These are phyloP conservation scores for Marmota monax DNA, from an alignment of 2,113 vertebrate genomes.

Conservation along the genomic window DNA sequence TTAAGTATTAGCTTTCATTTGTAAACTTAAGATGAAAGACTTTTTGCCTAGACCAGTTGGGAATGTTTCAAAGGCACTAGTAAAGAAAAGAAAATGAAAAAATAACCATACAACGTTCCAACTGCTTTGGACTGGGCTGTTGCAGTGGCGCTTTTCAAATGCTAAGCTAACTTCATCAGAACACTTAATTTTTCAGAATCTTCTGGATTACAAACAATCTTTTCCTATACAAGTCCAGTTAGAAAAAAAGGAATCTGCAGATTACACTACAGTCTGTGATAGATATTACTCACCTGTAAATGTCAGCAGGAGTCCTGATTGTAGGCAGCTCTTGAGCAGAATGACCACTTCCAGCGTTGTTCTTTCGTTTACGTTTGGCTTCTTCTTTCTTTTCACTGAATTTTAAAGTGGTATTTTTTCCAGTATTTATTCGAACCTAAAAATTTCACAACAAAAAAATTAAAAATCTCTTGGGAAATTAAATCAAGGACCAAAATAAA, in stretches of 20 bases:
- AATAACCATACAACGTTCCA: neutral
- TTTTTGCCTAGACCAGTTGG: neutral
- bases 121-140: neutral
- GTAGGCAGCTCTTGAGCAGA: constrained; percentile 90
- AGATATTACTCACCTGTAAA: constrained; percentile 92
- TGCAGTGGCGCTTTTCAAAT: neutral
- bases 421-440: constrained; percentile 98
- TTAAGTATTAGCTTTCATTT: neutral
- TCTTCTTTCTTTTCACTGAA: constrained; percentile 98
- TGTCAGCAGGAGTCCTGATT: constrained; percentile 94
- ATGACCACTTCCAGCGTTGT: constrained; percentile 89
- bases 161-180: neutral
- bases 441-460: constrained; percentile 61
- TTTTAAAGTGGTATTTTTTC: constrained; percentile 97
- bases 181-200: no score
- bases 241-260: neutral
- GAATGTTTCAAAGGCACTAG: constrained; percentile 47
- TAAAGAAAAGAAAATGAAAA: neutral
- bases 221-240: neutral
- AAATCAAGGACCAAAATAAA: neutral
- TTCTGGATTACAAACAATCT: no score
- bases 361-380: constrained; percentile 95
- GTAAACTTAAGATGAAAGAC: neutral
- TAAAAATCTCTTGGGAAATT: neutral
- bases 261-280: rapidly evolving